These are phyloP conservation scores for Ips nitidus DNA, from an alignment of 1,140 invertebrate species.

Conservation along the genomic window DNA sequence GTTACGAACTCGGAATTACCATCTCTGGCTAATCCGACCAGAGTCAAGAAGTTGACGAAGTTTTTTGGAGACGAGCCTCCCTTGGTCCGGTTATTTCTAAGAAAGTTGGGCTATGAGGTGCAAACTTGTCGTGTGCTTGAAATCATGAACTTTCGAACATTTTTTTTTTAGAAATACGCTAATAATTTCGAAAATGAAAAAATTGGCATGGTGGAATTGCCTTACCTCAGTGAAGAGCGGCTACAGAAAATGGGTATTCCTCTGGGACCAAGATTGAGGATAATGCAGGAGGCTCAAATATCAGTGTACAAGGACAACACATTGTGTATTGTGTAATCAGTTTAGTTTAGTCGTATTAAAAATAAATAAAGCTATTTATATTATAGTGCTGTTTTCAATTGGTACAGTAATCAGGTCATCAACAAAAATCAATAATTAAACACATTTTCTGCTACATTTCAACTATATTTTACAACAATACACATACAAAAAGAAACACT, in stretches of 20 bases:
- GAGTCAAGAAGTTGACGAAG: slow-evolving; percentile 82
- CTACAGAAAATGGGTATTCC: slow-evolving; percentile 88
- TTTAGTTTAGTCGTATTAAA: too few relatives aligned
- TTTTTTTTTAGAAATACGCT: slow-evolving; percentile 79
- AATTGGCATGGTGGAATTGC: slow-evolving; percentile 88
- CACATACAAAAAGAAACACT: neutral
- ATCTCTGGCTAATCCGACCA: slow-evolving; percentile 76
- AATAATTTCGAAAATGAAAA: slow-evolving; percentile 82
- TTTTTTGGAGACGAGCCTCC: slow-evolving; percentile 94
- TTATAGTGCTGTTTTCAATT: too few relatives aligned
- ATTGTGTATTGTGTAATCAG: slow-evolving; percentile 53
- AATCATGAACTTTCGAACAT: neutral
- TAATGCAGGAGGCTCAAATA: slow-evolving; percentile 85
- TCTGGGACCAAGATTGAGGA: slow-evolving; percentile 82
- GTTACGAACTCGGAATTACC: slow-evolving; percentile 60
- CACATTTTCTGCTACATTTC: too few relatives aligned
- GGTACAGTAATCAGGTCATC: too few relatives aligned
- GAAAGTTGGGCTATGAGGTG: slow-evolving; percentile 92
- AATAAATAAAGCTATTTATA: too few relatives aligned
- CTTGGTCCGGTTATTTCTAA: slow-evolving; percentile 83
- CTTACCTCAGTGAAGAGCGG: slow-evolving; percentile 87
- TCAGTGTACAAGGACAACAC: slow-evolving; percentile 62
- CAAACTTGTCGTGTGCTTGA: neutral
- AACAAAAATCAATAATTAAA: too few relatives aligned
- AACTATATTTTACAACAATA: neutral